Percentiles rank a stretch among this genome's conserved stretches.
Conservation (phyloP, 2,888 invertebrate genomes). For the Eristalis pertinax region DNA sequence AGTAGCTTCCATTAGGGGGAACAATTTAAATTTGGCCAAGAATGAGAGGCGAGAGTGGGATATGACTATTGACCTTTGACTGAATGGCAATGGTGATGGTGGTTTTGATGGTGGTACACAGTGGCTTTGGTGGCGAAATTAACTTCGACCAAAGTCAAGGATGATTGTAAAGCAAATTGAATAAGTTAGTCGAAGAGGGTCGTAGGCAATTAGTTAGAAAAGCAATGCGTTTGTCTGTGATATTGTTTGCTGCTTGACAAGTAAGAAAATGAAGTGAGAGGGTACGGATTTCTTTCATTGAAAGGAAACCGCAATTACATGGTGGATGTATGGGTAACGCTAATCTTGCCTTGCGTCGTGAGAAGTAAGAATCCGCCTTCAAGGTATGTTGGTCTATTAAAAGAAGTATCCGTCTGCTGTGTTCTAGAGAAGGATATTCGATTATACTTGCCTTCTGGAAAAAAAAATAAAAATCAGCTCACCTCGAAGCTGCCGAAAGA, state of each 20-base stretch:
- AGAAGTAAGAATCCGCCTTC: too few relatives aligned
- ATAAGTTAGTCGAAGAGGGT: slow-evolving; percentile 34
- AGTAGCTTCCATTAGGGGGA: slow-evolving; percentile 33
- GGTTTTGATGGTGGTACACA: neutral
- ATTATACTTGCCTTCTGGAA: too few relatives aligned
- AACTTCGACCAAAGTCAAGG: slow-evolving; percentile 31
- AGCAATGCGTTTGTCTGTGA: neutral
- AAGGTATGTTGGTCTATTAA: too few relatives aligned
- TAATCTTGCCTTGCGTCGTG: neutral
- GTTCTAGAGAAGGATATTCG: too few relatives aligned
- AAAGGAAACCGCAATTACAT: neutral
- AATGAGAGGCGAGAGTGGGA: neutral
- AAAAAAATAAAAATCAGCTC: too few relatives aligned
- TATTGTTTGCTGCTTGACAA: neutral
- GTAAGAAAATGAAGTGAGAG: neutral
- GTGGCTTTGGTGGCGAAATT: slow-evolving; percentile 6
- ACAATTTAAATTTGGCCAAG: slow-evolving; percentile 53
- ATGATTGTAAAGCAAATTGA: slow-evolving; percentile 28
- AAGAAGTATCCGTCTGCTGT: too few relatives aligned
- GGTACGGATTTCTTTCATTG: neutral
- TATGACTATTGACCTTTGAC: slow-evolving; percentile 45
- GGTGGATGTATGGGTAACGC: neutral
- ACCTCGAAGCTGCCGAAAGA: too few relatives aligned
- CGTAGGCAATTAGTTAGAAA: slow-evolving; percentile 27
- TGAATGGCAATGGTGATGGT: neutral